These are phyloP conservation scores for Oreonectes daqikongensis DNA, from an alignment of 2,797 vertebrate genomes.

Conservation along the genomic window DNA sequence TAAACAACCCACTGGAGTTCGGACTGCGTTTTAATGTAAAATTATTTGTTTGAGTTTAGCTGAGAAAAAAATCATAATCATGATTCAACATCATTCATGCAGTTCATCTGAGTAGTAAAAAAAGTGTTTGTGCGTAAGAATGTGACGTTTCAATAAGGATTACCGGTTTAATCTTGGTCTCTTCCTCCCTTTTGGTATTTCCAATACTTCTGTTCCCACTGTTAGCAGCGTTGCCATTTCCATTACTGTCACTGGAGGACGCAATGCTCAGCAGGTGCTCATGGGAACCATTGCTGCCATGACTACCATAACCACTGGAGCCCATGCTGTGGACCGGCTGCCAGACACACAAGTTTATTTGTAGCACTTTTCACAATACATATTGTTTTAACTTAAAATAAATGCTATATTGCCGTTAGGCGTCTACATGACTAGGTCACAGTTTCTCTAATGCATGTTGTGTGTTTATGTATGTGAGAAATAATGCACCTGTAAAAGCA, in stretches of 20 bases:
- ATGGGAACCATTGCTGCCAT: slow-evolving; percentile 82
- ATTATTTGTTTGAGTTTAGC: too few species aligned
- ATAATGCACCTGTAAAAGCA: slow-evolving; percentile 85
- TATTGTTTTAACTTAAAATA: too few species aligned
- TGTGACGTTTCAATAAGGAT: slow-evolving; percentile 54
- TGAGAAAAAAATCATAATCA: too few species aligned
- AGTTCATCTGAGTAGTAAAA: too few species aligned
- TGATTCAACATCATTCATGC: too few species aligned
- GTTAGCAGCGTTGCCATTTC: slow-evolving; percentile 68
- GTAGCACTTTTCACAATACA: background rate
- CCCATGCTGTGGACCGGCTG: slow-evolving; percentile 90
- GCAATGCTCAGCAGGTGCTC: slow-evolving; percentile 82
- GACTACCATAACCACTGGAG: slow-evolving; percentile 89
- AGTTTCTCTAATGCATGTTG: too few species aligned
- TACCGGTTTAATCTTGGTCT: slow-evolving; percentile 77
- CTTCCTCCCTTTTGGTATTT: slow-evolving; percentile 67
- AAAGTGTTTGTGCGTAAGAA: too few species aligned
- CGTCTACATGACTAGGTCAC: too few species aligned
- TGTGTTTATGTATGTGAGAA: too few species aligned
- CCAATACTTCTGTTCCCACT: slow-evolving; percentile 13
- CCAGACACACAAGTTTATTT: slow-evolving; percentile 28
- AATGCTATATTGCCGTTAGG: too few species aligned
- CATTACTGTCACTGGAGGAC: slow-evolving; percentile 88
- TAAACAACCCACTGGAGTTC: too few species aligned
- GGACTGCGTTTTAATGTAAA: too few species aligned